These are phyloP conservation scores for Panulirus ornatus DNA, from an alignment of 1,140 invertebrate genomes.

Conservation along the genomic window DNA sequence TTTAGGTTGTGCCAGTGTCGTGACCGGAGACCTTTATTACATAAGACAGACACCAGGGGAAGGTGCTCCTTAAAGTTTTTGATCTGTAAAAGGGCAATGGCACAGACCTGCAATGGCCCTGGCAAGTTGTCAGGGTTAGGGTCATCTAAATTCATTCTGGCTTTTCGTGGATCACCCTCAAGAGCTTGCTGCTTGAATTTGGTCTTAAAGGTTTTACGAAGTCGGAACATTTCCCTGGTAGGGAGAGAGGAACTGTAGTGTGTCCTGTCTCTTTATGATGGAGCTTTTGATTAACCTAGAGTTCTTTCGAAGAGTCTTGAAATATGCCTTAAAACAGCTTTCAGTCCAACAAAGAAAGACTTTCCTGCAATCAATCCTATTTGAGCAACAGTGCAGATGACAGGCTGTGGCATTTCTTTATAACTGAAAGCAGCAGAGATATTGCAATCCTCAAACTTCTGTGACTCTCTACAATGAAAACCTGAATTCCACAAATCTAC, in stretches of 20 bases:
- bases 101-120: constrained; percentile 86
- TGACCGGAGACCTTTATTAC: constrained; percentile 90
- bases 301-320: too few relatives aligned
- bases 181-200: constrained; percentile 86
- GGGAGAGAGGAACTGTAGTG: background rate
- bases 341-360: too few relatives aligned
- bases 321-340: too few relatives aligned
- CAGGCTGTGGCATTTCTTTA: too few relatives aligned
- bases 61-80: constrained; percentile 87
- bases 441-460: too few relatives aligned
- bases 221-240: constrained; percentile 84
- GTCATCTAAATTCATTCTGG: constrained; percentile 84
- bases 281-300: too few relatives aligned
- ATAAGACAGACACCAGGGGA: constrained; percentile 89
- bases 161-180: constrained; percentile 79
- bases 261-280: too few relatives aligned
- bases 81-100: constrained; percentile 85
- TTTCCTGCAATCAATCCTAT: too few relatives aligned
- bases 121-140: constrained; percentile 87
- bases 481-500: too few relatives aligned
- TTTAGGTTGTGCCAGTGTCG: constrained; percentile 96
- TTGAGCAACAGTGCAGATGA: too few relatives aligned
- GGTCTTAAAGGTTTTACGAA: constrained; percentile 88
- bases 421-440: too few relatives aligned
- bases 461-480: too few relatives aligned